phyloP scores from a whole-genome alignment of 2,888 invertebrate genomes.

The Pristionchus exspectatus region DNA sequence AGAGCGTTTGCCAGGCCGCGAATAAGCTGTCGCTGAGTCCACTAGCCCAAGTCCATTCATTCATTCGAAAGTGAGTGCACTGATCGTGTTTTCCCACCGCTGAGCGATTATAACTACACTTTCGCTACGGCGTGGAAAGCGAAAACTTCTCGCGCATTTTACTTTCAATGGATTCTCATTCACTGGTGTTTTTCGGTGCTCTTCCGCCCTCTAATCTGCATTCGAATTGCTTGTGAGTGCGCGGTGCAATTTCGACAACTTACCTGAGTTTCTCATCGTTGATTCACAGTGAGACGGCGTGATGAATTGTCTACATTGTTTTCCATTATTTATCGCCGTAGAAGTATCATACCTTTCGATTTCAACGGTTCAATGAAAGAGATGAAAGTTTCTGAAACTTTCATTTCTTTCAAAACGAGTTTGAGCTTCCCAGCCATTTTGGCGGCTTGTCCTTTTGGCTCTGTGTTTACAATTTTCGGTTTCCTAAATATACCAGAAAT shows the following conservation, averaged over 20 bases:
- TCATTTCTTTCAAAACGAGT: too few relatives aligned
- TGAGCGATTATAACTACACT: neutral
- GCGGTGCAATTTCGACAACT: neutral
- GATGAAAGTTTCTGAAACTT: too few relatives aligned
- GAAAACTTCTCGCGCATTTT: neutral
- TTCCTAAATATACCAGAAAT: too few relatives aligned
- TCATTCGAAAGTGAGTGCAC: neutral
- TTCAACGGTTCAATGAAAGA: too few relatives aligned
- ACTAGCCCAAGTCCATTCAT: neutral
- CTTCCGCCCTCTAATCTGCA: neutral
- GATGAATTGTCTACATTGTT: too few relatives aligned
- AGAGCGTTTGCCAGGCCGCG: too few relatives aligned
- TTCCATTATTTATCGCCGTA: neutral
- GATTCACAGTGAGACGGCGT: neutral
- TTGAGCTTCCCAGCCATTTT: too few relatives aligned
- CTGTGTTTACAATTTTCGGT: too few relatives aligned
- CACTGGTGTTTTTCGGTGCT: neutral
- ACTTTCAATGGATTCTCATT: conserved; percentile 20
- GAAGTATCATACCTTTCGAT: too few relatives aligned
- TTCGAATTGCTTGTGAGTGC: neutral
- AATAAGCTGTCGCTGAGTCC: too few relatives aligned
- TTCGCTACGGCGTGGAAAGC: neutral
- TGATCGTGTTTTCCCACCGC: conserved; percentile 7
- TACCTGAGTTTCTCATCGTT: neutral
- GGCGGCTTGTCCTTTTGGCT: too few relatives aligned